phyloP scores from a whole-genome alignment of 2,113 vertebrate genomes.

The Elachura formosa region DNA sequence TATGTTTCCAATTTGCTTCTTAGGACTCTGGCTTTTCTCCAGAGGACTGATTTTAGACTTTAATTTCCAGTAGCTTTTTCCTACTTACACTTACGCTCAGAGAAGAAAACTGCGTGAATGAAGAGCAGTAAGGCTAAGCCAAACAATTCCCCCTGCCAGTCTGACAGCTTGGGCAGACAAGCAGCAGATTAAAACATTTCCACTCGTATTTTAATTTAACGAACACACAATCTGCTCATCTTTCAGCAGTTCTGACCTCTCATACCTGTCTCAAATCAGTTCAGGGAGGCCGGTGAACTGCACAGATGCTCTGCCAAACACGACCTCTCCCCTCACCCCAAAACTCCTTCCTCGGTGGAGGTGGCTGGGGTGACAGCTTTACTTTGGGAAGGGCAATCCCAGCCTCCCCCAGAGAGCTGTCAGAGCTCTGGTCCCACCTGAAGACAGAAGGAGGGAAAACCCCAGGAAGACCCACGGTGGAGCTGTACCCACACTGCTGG shows the following conservation, averaged over 20 bases:
- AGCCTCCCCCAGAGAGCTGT: neutral
- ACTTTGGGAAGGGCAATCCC: neutral
- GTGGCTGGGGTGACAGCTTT: neutral
- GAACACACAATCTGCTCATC: neutral
- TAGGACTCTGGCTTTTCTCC: slow-evolving; percentile 33
- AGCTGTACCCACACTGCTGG: neutral
- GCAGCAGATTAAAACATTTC: neutral
- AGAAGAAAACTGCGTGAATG: neutral
- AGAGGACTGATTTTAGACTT: slow-evolving; percentile 25
- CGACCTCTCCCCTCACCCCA: rapidly evolving
- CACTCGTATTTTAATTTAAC: neutral
- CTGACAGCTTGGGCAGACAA: neutral
- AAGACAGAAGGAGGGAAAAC: neutral
- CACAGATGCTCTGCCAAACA: neutral
- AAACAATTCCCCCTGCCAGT: neutral
- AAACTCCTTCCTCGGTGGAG: neutral
- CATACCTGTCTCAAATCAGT: neutral
- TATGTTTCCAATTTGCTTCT: slow-evolving; percentile 53
- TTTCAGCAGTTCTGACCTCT: neutral
- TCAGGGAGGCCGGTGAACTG: neutral
- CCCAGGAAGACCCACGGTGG: rapidly evolving
- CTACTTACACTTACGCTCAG: neutral
- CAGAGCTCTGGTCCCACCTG: neutral
- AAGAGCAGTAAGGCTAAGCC: neutral
- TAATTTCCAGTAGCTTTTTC: slow-evolving; percentile 48